Base-by-base conservation (phyloP, 2,888 invertebrate species). In the Morpho achilles region DNA sequence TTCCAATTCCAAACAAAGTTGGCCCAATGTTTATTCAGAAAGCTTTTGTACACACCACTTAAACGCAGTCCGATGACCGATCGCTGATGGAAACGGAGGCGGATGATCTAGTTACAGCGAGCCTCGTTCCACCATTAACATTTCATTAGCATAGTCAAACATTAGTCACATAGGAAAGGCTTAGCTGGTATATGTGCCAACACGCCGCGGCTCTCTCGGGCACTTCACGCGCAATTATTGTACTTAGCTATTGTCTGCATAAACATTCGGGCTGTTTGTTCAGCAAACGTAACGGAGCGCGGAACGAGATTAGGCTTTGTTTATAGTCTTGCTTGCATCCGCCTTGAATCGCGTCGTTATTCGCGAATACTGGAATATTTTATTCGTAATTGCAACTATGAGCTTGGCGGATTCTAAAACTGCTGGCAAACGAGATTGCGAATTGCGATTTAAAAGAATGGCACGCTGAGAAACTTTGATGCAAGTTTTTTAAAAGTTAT, bases 61-160 rank as follows among this genome's bases (percentile, higher is more conserved):
- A 70, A 77, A 72, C 74, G 73, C 73, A 72, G 70, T 67, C 73
- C 73, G 69, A 79, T 79, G 79, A 72, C 73, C 79, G 76, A 73
- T 75, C 56, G 64, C 49, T 52, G 64, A 64, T 64, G 53, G 71
- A 67, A 69, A 76, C 75, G 72, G 73, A 70, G 74, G 72, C 72
- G 77, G 78, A 78, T 87, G 87, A 87, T 88, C 86, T 79, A 87
- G 85, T 88, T 85, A 78, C 76, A 63, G 72, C 57, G 46, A 56
- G 22, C 58, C 53, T 10, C 68, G 76, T 76, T 76, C 77, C 75
- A 75, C 79, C 77, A 88, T 90, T 89, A 88, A 76, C 89, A 90
- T 88, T 74, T 86, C 79, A 87, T 90, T 87, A 89, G 68, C 89
- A 89, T 90, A 87, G 55, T 65, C 85, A 86, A 89, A 88, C 86